Conservation (phyloP, 2,113 vertebrate species). For the Albula goreensis region DNA sequence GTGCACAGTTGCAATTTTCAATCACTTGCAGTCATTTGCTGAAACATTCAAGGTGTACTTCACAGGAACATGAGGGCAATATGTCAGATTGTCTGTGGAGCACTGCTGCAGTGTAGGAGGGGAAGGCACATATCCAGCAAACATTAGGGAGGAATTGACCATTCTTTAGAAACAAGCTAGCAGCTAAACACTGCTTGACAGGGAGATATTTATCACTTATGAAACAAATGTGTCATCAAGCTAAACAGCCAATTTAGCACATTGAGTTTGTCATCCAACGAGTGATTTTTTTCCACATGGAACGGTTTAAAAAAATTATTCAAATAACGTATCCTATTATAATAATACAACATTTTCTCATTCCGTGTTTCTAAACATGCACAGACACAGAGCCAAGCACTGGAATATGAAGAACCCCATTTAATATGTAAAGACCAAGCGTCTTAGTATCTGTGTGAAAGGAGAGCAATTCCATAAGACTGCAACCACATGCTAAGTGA, state of each 20-base stretch:
- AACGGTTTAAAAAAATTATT: background rate
- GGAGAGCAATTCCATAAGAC: background rate
- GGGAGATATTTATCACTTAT: background rate
- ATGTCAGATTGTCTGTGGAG: conserved; percentile 20
- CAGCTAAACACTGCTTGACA: background rate
- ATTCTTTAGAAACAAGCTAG: background rate
- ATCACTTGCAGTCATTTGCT: conserved; percentile 29
- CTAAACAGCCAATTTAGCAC: background rate
- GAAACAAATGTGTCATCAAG: background rate
- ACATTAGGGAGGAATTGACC: background rate
- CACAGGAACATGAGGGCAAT: conserved; percentile 69
- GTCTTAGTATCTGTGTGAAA: background rate
- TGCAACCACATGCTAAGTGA: background rate
- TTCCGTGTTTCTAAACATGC: background rate
- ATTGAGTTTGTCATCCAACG: background rate
- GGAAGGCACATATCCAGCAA: background rate
- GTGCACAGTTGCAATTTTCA: conserved; percentile 2
- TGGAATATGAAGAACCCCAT: background rate
- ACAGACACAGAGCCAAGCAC: background rate
- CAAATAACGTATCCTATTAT: too few species aligned
- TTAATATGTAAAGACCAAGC: background rate
- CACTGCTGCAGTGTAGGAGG: background rate
- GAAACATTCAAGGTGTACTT: conserved; percentile 44
- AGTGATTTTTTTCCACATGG: background rate
- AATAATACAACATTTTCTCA: background rate